phyloP scores from a whole-genome alignment of 2,113 vertebrate genomes.

The Romanogobio albipinnatus region DNA sequence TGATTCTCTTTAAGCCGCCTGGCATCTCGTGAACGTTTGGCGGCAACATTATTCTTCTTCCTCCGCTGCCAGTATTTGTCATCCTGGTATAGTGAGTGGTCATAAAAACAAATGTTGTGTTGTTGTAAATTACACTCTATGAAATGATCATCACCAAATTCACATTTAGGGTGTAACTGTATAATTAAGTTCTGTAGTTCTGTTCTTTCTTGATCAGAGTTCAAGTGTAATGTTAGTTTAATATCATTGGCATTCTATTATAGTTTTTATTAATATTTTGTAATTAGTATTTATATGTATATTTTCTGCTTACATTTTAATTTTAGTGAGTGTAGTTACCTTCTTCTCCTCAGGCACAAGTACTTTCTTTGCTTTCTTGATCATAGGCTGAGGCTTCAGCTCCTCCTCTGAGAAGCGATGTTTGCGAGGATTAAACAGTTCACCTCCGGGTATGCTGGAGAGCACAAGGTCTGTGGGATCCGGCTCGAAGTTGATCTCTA shows the following conservation, averaged over 20 bases:
- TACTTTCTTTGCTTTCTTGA: constrained; percentile 98
- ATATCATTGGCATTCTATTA: not conserved
- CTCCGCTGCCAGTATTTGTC: constrained; percentile 94
- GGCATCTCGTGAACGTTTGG: constrained; percentile 94
- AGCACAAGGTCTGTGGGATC: constrained; percentile 94
- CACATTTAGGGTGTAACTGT: not conserved
- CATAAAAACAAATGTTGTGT: not conserved
- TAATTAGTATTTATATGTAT: not conserved
- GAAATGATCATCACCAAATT: not conserved
- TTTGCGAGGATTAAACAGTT: constrained; percentile 94
- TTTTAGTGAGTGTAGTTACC: constrained; percentile 73
- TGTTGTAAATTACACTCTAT: not conserved
- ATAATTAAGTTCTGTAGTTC: constrained; percentile 92
- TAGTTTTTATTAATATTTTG: no score
- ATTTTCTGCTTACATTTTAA: not conserved
- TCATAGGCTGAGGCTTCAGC: constrained; percentile 97
- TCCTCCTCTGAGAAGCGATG: constrained; percentile 95
- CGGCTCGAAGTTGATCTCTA: constrained; percentile 92
- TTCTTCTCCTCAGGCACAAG: constrained; percentile 92
- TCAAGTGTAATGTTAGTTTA: not conserved
- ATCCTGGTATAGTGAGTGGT: constrained; percentile 74
- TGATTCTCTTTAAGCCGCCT: constrained; percentile 96
- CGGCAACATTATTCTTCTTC: constrained; percentile 95
- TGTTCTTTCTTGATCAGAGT: constrained; percentile 98
- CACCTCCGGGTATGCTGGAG: constrained; percentile 93